Conservation (phyloP, 2,113 vertebrate species). For the Pipra filicauda region DNA sequence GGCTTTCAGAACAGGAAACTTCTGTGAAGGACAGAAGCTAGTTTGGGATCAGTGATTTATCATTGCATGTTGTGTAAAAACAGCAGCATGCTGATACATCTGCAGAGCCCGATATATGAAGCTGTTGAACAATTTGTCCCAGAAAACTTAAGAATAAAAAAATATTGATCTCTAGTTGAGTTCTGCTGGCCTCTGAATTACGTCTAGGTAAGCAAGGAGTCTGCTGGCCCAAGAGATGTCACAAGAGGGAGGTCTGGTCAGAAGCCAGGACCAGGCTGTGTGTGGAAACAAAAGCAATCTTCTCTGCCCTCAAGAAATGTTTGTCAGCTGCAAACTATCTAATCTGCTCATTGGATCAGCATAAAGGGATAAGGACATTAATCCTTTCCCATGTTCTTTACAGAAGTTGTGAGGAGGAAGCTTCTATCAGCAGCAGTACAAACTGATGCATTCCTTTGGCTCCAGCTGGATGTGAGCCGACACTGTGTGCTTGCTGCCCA, state of each 20-base stretch:
- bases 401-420: not conserved
- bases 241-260: not conserved
- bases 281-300: not conserved
- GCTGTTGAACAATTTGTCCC: not conserved
- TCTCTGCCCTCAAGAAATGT: not conserved
- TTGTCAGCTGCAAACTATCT: not conserved
- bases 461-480: not conserved
- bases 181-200: not conserved
- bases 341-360: not conserved
- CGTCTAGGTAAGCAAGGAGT: not conserved
- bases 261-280: not conserved
- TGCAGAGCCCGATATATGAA: not conserved
- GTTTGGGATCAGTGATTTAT: slow-evolving; percentile 3
- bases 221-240: not conserved
- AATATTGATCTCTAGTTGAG: not conserved
- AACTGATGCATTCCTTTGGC: not conserved
- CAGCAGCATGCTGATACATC: not conserved
- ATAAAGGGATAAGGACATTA: not conserved
- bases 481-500: not conserved
- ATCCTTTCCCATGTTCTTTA: not conserved
- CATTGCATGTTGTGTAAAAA: not conserved
- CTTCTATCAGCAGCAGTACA: not conserved
- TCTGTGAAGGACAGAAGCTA: slow-evolving; percentile 20
- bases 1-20: not conserved
- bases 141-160: not conserved